Conservation (phyloP, 1,140 invertebrate genomes). For the Drosophila bocqueti region DNA sequence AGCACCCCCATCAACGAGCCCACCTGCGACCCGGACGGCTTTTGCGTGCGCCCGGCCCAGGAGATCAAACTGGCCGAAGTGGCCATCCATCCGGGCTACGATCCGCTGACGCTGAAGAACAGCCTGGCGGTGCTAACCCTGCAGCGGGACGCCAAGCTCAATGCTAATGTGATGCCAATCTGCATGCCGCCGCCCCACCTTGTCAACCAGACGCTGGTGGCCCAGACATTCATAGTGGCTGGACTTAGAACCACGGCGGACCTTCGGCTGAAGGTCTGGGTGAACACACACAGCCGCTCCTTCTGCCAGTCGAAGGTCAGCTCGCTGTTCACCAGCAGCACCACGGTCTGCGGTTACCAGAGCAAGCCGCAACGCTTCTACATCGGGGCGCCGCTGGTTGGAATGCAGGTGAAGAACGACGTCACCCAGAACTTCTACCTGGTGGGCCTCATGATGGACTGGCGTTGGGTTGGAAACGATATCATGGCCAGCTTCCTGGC, state of each 20-base stretch:
- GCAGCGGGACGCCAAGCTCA: slow-evolving; percentile 46
- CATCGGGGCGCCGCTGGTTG: slow-evolving; percentile 59
- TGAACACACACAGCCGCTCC: slow-evolving; percentile 54
- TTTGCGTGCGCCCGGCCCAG: slow-evolving; percentile 62
- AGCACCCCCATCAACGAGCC: slow-evolving; percentile 20
- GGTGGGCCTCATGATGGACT: slow-evolving; percentile 59
- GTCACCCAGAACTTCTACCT: slow-evolving; percentile 55
- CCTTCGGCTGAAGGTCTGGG: slow-evolving; percentile 49
- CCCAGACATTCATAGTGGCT: slow-evolving; percentile 48
- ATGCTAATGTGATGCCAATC: slow-evolving; percentile 58
- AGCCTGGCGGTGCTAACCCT: slow-evolving; percentile 62
- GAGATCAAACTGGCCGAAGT: slow-evolving; percentile 60
- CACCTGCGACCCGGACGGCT: slow-evolving; percentile 50
- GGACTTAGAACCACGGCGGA: slow-evolving; percentile 36
- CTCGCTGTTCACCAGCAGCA: slow-evolving; percentile 44
- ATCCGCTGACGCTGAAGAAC: slow-evolving; percentile 59
- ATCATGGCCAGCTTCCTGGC: slow-evolving; percentile 58
- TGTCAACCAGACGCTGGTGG: slow-evolving; percentile 51
- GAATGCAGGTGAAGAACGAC: slow-evolving; percentile 53
- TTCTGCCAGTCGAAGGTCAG: slow-evolving; percentile 40
- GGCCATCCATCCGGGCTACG: slow-evolving; percentile 69
- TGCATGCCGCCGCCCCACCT: slow-evolving; percentile 61
- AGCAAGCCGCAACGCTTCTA: slow-evolving; percentile 18
- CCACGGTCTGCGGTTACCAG: slow-evolving; percentile 57
- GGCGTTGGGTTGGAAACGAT: slow-evolving; percentile 2